Evolutionary conservation across 2,888 invertebrate genomes (phyloP).

Genomic region (Agrenia bidenticulata): DNA sequence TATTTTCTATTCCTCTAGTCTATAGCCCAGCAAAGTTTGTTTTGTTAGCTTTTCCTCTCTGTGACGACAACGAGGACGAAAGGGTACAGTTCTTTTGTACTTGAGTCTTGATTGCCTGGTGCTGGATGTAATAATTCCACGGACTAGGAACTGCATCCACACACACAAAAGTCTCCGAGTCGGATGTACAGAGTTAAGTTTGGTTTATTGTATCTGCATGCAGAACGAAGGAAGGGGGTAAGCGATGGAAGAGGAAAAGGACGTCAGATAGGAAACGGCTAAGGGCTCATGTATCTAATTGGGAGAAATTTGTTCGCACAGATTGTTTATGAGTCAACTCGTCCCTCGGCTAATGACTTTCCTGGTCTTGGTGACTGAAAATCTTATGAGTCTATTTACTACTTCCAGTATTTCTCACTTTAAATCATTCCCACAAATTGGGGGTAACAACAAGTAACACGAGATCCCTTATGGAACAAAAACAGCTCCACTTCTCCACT

Average conservation of each 20-base stretch:
- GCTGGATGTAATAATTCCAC: not conserved
- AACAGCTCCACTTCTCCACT: too few species aligned
- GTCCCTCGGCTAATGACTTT: constrained; percentile 47
- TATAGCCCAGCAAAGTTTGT: not conserved
- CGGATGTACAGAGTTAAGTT: too few species aligned
- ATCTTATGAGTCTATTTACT: not conserved
- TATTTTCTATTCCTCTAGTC: too few species aligned
- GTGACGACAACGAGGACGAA: not conserved
- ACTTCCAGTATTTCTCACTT: not conserved
- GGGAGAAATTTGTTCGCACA: constrained; percentile 51
- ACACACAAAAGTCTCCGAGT: too few species aligned
- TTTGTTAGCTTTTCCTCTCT: constrained; percentile 15
- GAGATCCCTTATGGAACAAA: too few species aligned
- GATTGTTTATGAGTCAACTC: constrained; percentile 42
- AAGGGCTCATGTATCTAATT: constrained; percentile 52
- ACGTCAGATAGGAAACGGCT: constrained; percentile 8
- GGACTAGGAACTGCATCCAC: not conserved
- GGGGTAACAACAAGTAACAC: too few species aligned
- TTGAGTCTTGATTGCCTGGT: too few species aligned
- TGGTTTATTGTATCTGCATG: not conserved
- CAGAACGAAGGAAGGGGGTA: constrained; percentile 22
- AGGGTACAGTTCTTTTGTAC: not conserved
- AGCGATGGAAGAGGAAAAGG: constrained; percentile 15
- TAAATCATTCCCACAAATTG: not conserved
- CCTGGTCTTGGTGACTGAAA: constrained; percentile 20